Evolutionary conservation across 2,797 vertebrate species (phyloP).

Genomic region (Phyllotis vaccarum): DNA sequence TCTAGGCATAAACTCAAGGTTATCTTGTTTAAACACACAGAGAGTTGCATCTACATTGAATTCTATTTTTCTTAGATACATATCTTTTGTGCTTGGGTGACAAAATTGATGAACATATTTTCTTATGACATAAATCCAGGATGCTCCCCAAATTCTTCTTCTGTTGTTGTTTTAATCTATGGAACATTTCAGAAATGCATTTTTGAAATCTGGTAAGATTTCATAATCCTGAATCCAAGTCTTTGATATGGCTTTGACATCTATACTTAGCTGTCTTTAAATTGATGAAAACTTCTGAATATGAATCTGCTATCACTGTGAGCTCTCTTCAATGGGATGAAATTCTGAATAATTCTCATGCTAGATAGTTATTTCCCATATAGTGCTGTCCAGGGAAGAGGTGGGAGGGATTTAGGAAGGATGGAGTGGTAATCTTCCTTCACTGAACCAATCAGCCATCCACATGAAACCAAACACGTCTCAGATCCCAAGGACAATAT

Average conservation of each 20-base stretch:
- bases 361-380: neutral
- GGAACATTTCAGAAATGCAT: neutral
- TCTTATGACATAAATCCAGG: neutral
- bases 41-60: neutral
- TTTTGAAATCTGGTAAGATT: slow-evolving; percentile 29
- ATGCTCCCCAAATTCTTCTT: neutral
- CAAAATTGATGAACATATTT: neutral
- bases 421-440: neutral
- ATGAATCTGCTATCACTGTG: neutral
- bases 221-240: neutral
- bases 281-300: neutral
- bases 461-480: neutral
- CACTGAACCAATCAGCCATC: neutral
- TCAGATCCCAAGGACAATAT: neutral
- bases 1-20: neutral
- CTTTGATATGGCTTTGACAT: neutral
- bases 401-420: neutral
- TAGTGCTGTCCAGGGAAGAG: neutral
- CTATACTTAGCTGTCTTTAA: neutral
- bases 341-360: neutral
- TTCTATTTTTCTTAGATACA: neutral
- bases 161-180: neutral
- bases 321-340: neutral
- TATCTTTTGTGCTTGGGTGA: neutral
- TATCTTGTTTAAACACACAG: neutral